Percentiles rank a stretch among this genome's conserved stretches.
These are phyloP conservation scores for Poicephalus meyeri DNA, from an alignment of 2,113 vertebrate genomes.

Conservation along the genomic window DNA sequence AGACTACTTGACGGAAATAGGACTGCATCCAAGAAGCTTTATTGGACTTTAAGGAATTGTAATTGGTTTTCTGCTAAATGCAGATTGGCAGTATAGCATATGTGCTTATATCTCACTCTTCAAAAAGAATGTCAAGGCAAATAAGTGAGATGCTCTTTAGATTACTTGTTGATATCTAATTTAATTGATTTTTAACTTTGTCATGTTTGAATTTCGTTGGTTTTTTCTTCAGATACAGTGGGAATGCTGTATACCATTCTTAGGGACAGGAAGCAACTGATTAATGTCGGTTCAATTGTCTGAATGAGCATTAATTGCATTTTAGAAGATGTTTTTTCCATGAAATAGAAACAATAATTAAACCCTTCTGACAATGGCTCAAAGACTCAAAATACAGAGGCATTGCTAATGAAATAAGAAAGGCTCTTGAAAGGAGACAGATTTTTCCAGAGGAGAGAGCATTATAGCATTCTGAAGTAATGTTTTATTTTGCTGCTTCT, in stretches of 20 bases:
- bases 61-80: background rate
- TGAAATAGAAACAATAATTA: background rate
- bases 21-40: background rate
- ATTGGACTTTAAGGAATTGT: background rate
- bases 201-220: background rate
- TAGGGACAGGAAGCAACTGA: background rate
- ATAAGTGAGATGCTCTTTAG: background rate
- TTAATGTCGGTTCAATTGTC: background rate
- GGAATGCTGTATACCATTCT: background rate
- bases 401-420: background rate
- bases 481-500: conserved; percentile 44
- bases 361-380: background rate
- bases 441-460: background rate
- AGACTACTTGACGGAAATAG: background rate
- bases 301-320: background rate
- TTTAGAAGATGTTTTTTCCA: background rate
- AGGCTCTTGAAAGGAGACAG: background rate
- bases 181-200: conserved; percentile 45
- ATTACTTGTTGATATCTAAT: background rate
- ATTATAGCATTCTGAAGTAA: background rate
- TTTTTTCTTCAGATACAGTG: background rate
- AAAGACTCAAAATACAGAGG: background rate
- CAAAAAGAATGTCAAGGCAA: background rate
- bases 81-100: background rate
- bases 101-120: background rate